phyloP scores from a whole-genome alignment of 2,888 invertebrate genomes.

The Netelia fuscicornis region DNA sequence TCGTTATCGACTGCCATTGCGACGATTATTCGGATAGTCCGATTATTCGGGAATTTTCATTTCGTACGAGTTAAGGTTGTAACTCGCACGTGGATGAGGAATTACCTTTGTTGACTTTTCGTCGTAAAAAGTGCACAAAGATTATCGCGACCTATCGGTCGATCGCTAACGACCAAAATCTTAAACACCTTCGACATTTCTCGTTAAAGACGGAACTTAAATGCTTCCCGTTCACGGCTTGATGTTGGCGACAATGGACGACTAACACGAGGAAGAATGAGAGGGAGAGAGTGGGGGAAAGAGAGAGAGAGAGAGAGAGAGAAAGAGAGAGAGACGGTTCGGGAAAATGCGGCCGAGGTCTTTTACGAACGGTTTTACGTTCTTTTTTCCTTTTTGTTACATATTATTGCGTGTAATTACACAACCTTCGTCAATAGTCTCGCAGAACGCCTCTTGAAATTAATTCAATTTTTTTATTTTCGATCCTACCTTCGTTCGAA shows the following conservation, averaged over 20 bases:
- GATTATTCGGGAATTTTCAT: slow-evolving; percentile 6
- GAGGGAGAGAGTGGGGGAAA: background rate
- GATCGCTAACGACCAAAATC: slow-evolving; percentile 26
- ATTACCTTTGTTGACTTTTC: slow-evolving; percentile 3
- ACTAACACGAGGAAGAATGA: background rate
- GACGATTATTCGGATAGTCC: background rate
- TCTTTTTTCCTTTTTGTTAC: slow-evolving; percentile 21
- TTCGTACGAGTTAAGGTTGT: background rate
- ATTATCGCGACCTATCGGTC: background rate
- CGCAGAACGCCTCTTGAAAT: background rate
- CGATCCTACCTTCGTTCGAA: too few species aligned
- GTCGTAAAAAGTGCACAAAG: background rate
- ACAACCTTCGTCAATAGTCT: background rate
- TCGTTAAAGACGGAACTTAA: background rate
- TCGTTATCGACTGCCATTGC: too few species aligned
- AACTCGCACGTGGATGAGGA: background rate
- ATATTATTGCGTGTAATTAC: background rate
- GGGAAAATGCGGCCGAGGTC: slow-evolving; percentile 63
- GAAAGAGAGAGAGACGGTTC: slow-evolving; percentile 10
- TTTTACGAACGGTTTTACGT: slow-evolving; percentile 42
- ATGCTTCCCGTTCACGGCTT: slow-evolving; percentile 31
- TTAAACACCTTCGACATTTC: background rate
- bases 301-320: background rate
- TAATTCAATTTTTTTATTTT: background rate
- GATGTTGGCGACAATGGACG: slow-evolving; percentile 8